Conservation (phyloP, 2,113 vertebrate species). For the Dasypus novemcinctus region DNA sequence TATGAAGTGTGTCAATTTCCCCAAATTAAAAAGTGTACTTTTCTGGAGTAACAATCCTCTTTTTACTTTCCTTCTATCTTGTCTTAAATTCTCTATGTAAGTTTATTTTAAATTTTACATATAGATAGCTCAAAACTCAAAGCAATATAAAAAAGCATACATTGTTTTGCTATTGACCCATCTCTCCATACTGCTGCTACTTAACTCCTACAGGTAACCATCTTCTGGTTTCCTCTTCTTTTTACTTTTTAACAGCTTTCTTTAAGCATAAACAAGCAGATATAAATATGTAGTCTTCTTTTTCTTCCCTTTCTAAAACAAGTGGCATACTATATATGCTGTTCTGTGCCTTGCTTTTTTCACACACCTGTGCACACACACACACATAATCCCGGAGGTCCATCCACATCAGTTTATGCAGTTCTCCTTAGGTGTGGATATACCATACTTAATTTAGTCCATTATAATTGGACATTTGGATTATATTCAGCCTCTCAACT, state of each 20-base stretch:
- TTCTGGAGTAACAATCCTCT: neutral
- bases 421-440: neutral
- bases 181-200: neutral
- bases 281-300: neutral
- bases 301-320: neutral
- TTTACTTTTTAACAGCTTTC: neutral
- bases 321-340: neutral
- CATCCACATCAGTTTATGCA: neutral
- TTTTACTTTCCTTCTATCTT: neutral
- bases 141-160: constrained; percentile 7
- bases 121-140: neutral
- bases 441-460: neutral
- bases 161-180: neutral
- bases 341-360: neutral
- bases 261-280: constrained; percentile 25
- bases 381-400: neutral
- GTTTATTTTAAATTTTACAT: neutral
- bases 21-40: neutral
- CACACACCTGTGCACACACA: neutral
- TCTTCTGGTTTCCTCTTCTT: neutral
- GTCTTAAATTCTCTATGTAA: constrained; percentile 24
- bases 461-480: neutral
- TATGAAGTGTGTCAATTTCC: neutral
- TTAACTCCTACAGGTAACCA: neutral
- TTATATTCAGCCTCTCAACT: neutral